phyloP scores from a whole-genome alignment of 2,888 invertebrate species.

The Thyatira batis region DNA sequence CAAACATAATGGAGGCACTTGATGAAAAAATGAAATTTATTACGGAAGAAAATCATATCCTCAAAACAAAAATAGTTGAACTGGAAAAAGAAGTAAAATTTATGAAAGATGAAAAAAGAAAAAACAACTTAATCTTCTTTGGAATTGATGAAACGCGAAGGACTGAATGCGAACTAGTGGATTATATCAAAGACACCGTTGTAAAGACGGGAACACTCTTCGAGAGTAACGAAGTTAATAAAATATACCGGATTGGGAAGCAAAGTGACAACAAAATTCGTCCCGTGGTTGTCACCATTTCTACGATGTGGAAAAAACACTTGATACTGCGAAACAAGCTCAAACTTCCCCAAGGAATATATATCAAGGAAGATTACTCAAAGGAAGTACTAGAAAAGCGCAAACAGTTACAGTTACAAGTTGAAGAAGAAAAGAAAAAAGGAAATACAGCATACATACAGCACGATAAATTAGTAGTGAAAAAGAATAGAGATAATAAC shows the following conservation, averaged over 20 bases:
- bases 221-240: conserved; percentile 4
- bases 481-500: too few relatives aligned
- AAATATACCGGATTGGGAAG: not conserved
- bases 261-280: not conserved
- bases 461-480: too few relatives aligned
- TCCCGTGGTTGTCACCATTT: not conserved
- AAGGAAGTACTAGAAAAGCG: conserved; percentile 15
- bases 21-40: too few relatives aligned
- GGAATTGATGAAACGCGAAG: not conserved
- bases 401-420: conserved; percentile 14
- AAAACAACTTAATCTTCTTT: too few relatives aligned
- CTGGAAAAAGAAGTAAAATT: too few relatives aligned
- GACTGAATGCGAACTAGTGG: conserved; percentile 7
- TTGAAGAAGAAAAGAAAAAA: not conserved
- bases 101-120: too few relatives aligned
- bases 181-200: conserved; percentile 12
- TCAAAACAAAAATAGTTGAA: too few relatives aligned
- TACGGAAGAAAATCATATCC: too few relatives aligned
- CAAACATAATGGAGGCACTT: too few relatives aligned
- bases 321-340: conserved; percentile 7
- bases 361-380: conserved; percentile 15
- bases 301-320: conserved; percentile 5
- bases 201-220: conserved; percentile 10
- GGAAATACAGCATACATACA: too few relatives aligned
- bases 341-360: conserved; percentile 9